Evolutionary conservation across 2,888 invertebrate genomes (phyloP), one percentile per base, ranked within the genome.

Genomic region (Yponomeuta plumbellus): DNA sequence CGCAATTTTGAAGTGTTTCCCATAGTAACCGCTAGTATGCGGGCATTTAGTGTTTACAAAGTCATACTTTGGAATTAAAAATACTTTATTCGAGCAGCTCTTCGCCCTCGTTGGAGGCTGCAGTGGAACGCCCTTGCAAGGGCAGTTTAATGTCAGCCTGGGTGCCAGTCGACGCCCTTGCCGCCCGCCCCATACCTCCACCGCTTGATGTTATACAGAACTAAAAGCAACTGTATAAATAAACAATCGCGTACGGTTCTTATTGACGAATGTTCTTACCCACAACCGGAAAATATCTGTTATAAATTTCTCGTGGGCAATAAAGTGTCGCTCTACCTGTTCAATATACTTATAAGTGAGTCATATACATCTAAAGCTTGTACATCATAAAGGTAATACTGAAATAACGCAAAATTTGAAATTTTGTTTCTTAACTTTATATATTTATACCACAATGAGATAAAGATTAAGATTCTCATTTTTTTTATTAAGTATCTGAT

Each of bases 41-140:
- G 3, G 5, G 44, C 2, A 44, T 44, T 44, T 44, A 2, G 2
- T 8, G 44, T 13, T 13, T 11, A 44, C 44, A 11, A 11, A 13
- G 13, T 13, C 44, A 6, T 44, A 44, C 11, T 44, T 52, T 52
- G 17, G 44, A 52, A 52, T 13, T 17, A 13, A 52, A 52, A 52
- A 52, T 52, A 17, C 13, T 52, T 52, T 52, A 2, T 52, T 52
- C 44, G 5, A 17, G 44, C 44, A 5, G 44, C 17, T 17, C 17
- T 17, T 52, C 44, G 17, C 44, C 44, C 17, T 52, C 17, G 44
- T 17, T n/a, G 21, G 20, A 65, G 59, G 87, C 86, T 83, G 76
- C 77, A 80, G 86, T 81, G 85, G 83, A 88, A 85, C 84, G 86
- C 85, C 88, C 88, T 83, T 84, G 81, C 81, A 83, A 88, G 89